Evolutionary conservation across 2,113 vertebrate genomes (phyloP), one percentile per base, ranked within the genome.

Genomic region (Oryzias curvinotus): DNA sequence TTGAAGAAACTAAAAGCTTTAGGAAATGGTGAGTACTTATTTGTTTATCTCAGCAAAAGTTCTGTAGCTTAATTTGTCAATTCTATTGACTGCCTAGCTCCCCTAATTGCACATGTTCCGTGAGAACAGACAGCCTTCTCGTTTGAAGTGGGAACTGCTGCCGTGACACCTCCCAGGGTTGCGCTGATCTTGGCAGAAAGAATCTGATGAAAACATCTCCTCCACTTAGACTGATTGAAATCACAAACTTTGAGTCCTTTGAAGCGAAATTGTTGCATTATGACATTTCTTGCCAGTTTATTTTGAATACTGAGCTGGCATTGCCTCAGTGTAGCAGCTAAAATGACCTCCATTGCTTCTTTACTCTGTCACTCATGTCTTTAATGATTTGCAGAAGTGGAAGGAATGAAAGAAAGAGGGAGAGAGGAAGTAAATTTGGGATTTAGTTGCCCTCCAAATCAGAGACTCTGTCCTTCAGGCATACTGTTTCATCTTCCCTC

Each of bases 371-470:
- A 21, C 45, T 57, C 45, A 52, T 66, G 65, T 75, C 73, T 76
- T 70, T 57, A 43, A 73, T 71, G 75, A 84, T 78, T 67, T 64
- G 65, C 47, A 68, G 71, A 79, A 71, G 52, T 4, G 6, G 57
- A 68, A 36, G 36, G 47, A 54, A 58, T 62, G 56, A 43, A 47
- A 53, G 14, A 16, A 23, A 69, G 61, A 73, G 74, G 52, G 7
- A 4, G 52, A 68, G 46, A 57, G 63, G 60, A 62, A 41, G 59
- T 47, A 72, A 47, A 15, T 1, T 66, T 74, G 56, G 60, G 62
- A 77, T 77, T 81, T 64, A 62, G 43, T 79, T 67, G 82, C 54
- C 86, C 86, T 88, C 84, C 86, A 82, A 62, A 64, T 75, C 72
- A 71, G 78, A 67, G 65, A 65, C 68, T 67, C 51, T 0, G 64